Conservation (phyloP, 2,888 invertebrate species). For the Caenorhabditis macrosperma region DNA sequence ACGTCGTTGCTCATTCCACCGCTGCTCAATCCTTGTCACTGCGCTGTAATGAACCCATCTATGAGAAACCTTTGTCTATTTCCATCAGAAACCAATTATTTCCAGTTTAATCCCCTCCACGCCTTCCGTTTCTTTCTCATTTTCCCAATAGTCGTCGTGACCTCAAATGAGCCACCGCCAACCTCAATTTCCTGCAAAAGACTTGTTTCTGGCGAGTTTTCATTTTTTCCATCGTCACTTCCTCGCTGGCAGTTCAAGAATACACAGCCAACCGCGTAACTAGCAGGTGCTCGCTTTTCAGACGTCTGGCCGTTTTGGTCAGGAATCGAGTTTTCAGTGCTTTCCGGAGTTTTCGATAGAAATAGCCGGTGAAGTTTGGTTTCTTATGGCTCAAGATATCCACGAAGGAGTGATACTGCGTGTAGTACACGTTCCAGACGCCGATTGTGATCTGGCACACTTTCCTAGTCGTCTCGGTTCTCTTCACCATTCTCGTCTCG, state of each 20-base stretch:
- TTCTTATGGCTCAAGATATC: too few relatives aligned
- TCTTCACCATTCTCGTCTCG: too few relatives aligned
- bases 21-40: not conserved
- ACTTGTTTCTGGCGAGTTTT: not conserved
- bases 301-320: not conserved
- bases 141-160: constrained; percentile 25
- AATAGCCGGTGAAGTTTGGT: too few relatives aligned
- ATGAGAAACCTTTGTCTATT: constrained; percentile 22
- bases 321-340: too few relatives aligned
- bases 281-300: not conserved
- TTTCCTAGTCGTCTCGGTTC: too few relatives aligned
- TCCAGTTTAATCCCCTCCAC: constrained; percentile 27
- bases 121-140: constrained; percentile 21
- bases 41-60: constrained; percentile 28
- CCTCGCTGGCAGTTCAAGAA: not conserved
- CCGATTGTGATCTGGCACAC: too few relatives aligned
- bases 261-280: not conserved
- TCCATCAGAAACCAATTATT: constrained; percentile 53
- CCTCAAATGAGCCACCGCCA: constrained; percentile 36
- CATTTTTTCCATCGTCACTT: not conserved
- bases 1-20: not conserved
- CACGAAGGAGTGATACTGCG: too few relatives aligned
- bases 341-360: too few relatives aligned
- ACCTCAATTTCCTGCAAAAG: not conserved
- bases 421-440: too few relatives aligned